Evolutionary conservation across 2,113 vertebrate species (phyloP).

Genomic region (Octodon degus): DNA sequence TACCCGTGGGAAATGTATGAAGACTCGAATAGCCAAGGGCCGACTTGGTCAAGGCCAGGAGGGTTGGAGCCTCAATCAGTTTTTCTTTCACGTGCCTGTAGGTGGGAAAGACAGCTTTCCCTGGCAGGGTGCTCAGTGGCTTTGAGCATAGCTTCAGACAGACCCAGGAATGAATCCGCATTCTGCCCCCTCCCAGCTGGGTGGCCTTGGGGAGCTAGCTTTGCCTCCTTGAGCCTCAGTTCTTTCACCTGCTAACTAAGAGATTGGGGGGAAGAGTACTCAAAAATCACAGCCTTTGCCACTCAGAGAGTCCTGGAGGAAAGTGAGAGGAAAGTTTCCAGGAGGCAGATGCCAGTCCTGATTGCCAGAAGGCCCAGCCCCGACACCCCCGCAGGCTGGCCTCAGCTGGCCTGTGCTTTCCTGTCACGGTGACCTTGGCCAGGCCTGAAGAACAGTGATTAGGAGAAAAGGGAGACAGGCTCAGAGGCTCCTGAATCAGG

Average conservation of each 20-base stretch:
- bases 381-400: background rate
- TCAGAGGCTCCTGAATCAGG: background rate
- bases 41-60: background rate
- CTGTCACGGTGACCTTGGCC: background rate
- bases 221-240: background rate
- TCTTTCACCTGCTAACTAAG: background rate
- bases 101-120: background rate
- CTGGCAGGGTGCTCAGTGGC: background rate
- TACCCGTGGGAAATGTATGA: rapidly evolving
- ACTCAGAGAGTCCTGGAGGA: background rate
- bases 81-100: background rate
- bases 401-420: background rate
- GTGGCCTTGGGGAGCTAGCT: background rate
- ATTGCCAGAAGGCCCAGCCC: background rate
- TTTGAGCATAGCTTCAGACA: background rate
- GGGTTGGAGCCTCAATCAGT: rapidly evolving
- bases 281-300: rapidly evolving
- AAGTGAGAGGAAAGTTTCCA: background rate
- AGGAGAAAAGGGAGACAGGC: slow-evolving; percentile 27
- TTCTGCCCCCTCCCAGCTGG: background rate
- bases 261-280: rapidly evolving
- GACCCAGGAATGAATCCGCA: rapidly evolving
- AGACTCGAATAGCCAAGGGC: background rate
- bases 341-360: background rate
- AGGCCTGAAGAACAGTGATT: slow-evolving; percentile 59